Base-by-base conservation (phyloP, 2,797 vertebrate genomes). In the Lutjanus argentimaculatus region DNA sequence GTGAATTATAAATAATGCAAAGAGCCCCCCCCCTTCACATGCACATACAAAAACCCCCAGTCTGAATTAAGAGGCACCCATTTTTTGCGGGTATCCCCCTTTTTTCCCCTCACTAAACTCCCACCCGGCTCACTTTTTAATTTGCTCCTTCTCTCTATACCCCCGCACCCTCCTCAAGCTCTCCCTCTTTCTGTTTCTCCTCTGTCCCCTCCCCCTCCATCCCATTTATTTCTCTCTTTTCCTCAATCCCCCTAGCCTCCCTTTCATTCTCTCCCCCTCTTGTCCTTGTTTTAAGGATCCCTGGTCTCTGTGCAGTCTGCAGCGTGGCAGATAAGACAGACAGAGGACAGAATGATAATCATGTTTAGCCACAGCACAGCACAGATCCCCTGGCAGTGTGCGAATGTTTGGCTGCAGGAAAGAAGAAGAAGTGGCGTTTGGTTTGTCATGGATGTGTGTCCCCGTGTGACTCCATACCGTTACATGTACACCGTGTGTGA, bases 1-100 rank as follows among this genome's bases (percentile, higher is more conserved):
- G 87, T 82, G 61, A 84, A 59, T 64, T 86, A 93, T 95, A 91
- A 94, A 95, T 95, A 94, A 94, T 94, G 90, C 89, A 94, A 81
- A 81, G 71, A 22, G 14, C 11, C 80, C 80, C 71, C 71, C 51
- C 65, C 62, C 49, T 57, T 21, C 49, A 49, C 70, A 0, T 21
- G n/a, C 80, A 77, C 67, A 58, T 59, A 57, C 76, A 86, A 82
- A 36, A 82, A 70, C 42, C 88, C 77, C 73, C 71, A 48, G 51
- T 80, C 73, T 46, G 59, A 84, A 63, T 85, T 42, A 67, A 80
- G 67, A 84, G 79, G 21, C 36, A 15, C 52, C 21, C 49, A 15
- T 36, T 63, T 69, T 66, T 68, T 58, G 42, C 36, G 82, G 85
- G 75, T 61, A 46, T 65, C 79, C 86, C 87, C 71, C 42, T 19